Conservation (phyloP, 2,888 invertebrate genomes). For the Ophion slaviceki region DNA sequence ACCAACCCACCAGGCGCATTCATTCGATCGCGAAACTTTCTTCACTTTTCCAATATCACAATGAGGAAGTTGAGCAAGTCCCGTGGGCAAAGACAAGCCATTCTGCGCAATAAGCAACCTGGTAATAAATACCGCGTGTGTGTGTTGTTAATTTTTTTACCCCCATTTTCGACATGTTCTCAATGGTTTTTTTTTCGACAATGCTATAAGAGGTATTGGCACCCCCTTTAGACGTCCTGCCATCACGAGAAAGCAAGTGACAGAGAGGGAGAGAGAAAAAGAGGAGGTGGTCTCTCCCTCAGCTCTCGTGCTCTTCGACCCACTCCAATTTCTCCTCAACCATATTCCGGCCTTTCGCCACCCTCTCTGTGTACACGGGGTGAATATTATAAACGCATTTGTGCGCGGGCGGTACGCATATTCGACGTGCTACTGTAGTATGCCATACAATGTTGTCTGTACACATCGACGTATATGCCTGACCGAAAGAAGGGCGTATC, state of each 20-base stretch:
- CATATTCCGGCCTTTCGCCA: conserved; percentile 66
- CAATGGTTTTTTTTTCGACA: conserved; percentile 32
- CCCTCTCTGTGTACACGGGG: conserved; percentile 75
- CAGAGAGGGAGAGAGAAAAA: conserved; percentile 2
- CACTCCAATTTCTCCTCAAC: conserved; percentile 54
- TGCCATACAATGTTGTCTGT: conserved; percentile 38
- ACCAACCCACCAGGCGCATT: conserved; percentile 9
- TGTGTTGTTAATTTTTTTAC: background rate
- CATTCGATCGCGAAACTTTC: background rate
- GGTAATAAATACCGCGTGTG: background rate
- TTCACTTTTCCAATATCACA: background rate
- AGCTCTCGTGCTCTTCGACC: conserved; percentile 49
- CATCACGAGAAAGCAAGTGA: conserved; percentile 26
- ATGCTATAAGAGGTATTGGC: conserved; percentile 67
- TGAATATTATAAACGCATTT: conserved; percentile 81
- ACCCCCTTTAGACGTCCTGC: conserved; percentile 40
- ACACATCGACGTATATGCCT: conserved; percentile 10
- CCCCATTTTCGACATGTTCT: conserved; percentile 5
- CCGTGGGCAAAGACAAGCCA: background rate
- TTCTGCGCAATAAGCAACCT: background rate
- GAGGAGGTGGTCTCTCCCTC: conserved; percentile 40
- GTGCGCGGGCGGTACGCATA: conserved; percentile 64
- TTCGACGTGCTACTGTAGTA: conserved; percentile 39
- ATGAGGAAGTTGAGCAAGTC: background rate
- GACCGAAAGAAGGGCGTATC: conserved; percentile 20